Conservation (phyloP, 2,113 vertebrate genomes). For the Archocentrus centrarchus region DNA sequence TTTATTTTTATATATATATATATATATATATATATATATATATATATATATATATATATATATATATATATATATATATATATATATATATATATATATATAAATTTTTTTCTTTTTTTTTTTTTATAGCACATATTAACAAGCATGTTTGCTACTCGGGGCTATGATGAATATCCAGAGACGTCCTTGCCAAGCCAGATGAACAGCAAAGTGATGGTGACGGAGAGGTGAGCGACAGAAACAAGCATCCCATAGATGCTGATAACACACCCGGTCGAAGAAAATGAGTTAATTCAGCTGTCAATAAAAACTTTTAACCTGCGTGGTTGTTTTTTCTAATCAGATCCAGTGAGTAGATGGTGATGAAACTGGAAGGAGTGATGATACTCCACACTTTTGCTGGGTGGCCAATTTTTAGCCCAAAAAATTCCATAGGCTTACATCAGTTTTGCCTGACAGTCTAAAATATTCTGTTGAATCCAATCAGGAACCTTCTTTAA, state of each 20-base stretch:
- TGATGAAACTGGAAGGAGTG: too few relatives aligned
- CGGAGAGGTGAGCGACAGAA: slow-evolving; percentile 50
- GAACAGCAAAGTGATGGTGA: slow-evolving; percentile 53
- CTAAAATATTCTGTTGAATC: not conserved
- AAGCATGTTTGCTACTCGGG: not conserved
- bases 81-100: too few relatives aligned
- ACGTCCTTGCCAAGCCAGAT: slow-evolving; percentile 55
- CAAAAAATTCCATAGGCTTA: too few relatives aligned
- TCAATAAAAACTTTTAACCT: not conserved
- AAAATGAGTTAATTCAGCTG: not conserved
- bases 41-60: too few relatives aligned
- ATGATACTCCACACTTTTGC: not conserved
- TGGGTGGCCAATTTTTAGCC: not conserved
- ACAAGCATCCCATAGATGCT: not conserved
- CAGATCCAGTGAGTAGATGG: not conserved
- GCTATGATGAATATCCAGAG: slow-evolving; percentile 62
- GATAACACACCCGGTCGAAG: not conserved
- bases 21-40: too few relatives aligned
- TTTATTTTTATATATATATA: too few relatives aligned
- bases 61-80: too few relatives aligned
- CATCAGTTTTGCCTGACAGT: not conserved
- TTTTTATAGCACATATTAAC: slow-evolving; percentile 33
- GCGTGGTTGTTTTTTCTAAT: fast-evolving
- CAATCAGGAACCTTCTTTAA: not conserved
- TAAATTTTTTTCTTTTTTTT: not conserved